Percentiles rank a stretch among this genome's conserved stretches.
These are phyloP conservation scores for Heliconius hermathena DNA, from an alignment of 1,140 invertebrate genomes.

Conservation along the genomic window DNA sequence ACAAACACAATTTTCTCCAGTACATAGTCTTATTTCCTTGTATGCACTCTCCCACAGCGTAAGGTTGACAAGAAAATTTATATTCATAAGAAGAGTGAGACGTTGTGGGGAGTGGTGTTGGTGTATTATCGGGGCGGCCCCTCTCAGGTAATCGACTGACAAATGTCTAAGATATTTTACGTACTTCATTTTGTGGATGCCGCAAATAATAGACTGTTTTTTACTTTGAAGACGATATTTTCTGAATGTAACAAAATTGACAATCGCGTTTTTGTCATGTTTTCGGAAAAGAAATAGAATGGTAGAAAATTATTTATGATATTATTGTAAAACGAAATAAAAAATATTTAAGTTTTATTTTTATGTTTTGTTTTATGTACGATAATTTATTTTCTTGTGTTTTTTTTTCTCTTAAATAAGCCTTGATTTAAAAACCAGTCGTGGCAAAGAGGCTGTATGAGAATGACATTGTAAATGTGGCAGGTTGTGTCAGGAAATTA, in stretches of 20 bases:
- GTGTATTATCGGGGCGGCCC: slow-evolving; percentile 68
- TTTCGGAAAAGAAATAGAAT: background rate
- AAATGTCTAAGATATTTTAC: slow-evolving; percentile 79
- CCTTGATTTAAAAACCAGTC: too few species aligned
- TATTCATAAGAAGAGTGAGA: slow-evolving; percentile 69
- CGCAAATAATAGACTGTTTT: slow-evolving; percentile 47
- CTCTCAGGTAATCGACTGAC: slow-evolving; percentile 79
- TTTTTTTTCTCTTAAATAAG: too few species aligned
- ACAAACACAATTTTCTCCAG: background rate
- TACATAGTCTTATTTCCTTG: background rate
- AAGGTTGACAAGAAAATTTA: slow-evolving; percentile 51
- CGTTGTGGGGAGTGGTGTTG: slow-evolving; percentile 57
- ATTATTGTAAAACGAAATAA: background rate
- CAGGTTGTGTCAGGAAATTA: too few species aligned
- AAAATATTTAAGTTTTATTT: too few species aligned
- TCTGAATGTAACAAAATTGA: slow-evolving; percentile 6
- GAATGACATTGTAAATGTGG: too few species aligned
- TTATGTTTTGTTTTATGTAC: too few species aligned
- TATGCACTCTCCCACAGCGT: slow-evolving; percentile 1
- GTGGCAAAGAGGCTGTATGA: too few species aligned
- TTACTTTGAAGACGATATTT: slow-evolving; percentile 39
- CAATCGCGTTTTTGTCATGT: background rate
- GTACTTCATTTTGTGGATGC: slow-evolving; percentile 74
- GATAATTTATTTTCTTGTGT: too few species aligned
- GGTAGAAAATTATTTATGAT: background rate